Evolutionary conservation across 2,888 invertebrate genomes (phyloP).

Genomic region (Aplocera efformata): DNA sequence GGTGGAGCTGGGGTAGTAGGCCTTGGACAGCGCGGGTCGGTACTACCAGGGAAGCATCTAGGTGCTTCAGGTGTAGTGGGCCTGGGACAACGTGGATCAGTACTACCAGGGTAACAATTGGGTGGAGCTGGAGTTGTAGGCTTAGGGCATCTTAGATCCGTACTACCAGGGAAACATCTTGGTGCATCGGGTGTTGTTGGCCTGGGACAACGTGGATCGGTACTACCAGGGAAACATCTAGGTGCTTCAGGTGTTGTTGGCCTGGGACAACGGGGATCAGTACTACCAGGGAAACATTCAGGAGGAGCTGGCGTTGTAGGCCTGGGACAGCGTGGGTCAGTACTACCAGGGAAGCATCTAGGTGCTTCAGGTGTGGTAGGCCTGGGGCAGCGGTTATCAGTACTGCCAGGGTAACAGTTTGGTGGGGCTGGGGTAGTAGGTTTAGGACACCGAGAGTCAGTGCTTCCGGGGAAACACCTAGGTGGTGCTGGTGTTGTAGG

Average conservation of each 20-base stretch:
- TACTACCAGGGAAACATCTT: slow-evolving; percentile 45
- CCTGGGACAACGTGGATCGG: slow-evolving; percentile 47
- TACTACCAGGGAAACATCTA: slow-evolving; percentile 38
- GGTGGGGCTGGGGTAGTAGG: slow-evolving; percentile 29
- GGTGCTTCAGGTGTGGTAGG: slow-evolving; percentile 30
- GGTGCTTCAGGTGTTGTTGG: slow-evolving; percentile 35
- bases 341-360: slow-evolving; percentile 50
- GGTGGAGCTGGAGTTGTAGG: slow-evolving; percentile 27
- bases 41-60: slow-evolving; percentile 26
- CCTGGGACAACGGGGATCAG: slow-evolving; percentile 45
- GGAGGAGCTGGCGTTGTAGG: slow-evolving; percentile 41
- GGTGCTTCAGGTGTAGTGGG: slow-evolving; percentile 34
- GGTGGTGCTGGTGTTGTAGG: slow-evolving; percentile 35
- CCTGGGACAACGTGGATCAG: slow-evolving; percentile 49
- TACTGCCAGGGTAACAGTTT: slow-evolving; percentile 45
- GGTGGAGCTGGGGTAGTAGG: slow-evolving; percentile 30
- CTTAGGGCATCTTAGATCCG: slow-evolving; percentile 40
- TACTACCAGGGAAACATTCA: slow-evolving; percentile 32
- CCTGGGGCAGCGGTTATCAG: slow-evolving; percentile 40
- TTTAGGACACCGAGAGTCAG: slow-evolving; percentile 26
- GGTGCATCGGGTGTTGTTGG: slow-evolving; percentile 35
- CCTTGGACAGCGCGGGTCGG: slow-evolving; percentile 32
- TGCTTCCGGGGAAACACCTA: slow-evolving; percentile 27
- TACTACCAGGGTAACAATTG: slow-evolving; percentile 39
- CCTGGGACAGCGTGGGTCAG: slow-evolving; percentile 44